phyloP scores from a whole-genome alignment of 2,888 invertebrate species.

The Teleogryllus oceanicus region DNA sequence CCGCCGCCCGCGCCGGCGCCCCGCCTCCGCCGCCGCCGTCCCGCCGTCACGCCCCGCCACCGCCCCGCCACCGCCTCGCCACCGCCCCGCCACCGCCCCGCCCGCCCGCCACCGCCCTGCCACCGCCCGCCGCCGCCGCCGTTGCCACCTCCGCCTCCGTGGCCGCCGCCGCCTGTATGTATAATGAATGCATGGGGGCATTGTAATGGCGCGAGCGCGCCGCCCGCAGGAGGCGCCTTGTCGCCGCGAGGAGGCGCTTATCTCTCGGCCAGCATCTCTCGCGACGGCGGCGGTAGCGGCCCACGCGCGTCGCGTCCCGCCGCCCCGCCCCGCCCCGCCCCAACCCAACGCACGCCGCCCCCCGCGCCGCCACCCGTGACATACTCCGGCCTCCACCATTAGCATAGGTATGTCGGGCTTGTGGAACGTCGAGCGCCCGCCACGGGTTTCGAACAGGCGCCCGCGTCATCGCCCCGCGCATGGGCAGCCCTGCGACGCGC shows the following conservation, averaged over 20 bases:
- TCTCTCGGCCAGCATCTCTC: not conserved
- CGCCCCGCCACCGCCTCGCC: no score
- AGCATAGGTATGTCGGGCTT: not conserved
- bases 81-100: no score
- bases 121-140: no score
- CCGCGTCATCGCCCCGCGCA: no score
- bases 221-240: slow-evolving; percentile 11
- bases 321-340: not conserved
- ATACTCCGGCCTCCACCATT: not conserved
- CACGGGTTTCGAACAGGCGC: no score
- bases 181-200: slow-evolving; percentile 7
- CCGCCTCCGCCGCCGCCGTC: not conserved
- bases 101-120: no score
- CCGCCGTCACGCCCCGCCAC: no score
- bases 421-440: no score
- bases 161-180: not conserved
- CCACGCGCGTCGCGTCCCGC: not conserved
- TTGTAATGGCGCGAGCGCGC: slow-evolving; percentile 18
- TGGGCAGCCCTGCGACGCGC: no score
- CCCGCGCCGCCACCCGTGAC: not conserved
- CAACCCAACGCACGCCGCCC: not conserved
- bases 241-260: slow-evolving; percentile 18
- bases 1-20: no score
- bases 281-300: not conserved
- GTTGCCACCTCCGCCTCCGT: not conserved